Evolutionary conservation across 2,113 vertebrate species (phyloP), one percentile per base, ranked within the genome.

Genomic region (Onychostruthus taczanowskii): DNA sequence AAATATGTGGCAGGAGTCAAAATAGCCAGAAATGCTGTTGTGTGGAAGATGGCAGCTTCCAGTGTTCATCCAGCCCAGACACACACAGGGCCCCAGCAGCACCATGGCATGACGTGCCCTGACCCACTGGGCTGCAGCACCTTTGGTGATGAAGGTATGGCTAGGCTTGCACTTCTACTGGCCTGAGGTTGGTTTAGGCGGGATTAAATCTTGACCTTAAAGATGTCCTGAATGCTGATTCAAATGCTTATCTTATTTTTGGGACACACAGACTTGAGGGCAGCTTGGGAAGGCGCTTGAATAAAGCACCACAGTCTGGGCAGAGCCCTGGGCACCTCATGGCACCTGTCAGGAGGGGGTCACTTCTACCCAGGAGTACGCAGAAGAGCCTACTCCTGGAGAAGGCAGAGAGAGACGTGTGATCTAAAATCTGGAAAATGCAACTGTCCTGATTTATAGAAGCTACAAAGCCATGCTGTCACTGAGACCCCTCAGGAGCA

Each of bases 91-190:
- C 28, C 6, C 26, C 58, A 44, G 43, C 6, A 2, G 24, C 52
- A 21, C 10, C 52, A 27, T 0, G 0, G 76, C 11, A 3, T 14
- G 37, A 47, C 53, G 53, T 44, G 35, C 35, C 44, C 74, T 49
- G 30, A 30, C n/a, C 46, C 47, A 28, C 49, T 1, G 3, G 56
- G 69, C 59, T 76, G 44, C 74, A 69, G 66, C 59, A 69, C n/a
- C 58, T n/a, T 53, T 0, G 0, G 41, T 39, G 50, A 68, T 4
- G 0, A 12, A 66, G 73, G 30, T 13, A 23, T 13, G 20, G 46
- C 27, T 50, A 91, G 53, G 16, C 37, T 41, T 64, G 53, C 44
- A 13, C 47, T 49, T 58, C 55, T 64, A 12, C 39, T 21, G 39
- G 21, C 33, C 72, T 12, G 2, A 11, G 22, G 2, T 50, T 41